Evolutionary conservation across 1,140 invertebrate genomes (phyloP).

Genomic region (Trichomalopsis sarcophagae): DNA sequence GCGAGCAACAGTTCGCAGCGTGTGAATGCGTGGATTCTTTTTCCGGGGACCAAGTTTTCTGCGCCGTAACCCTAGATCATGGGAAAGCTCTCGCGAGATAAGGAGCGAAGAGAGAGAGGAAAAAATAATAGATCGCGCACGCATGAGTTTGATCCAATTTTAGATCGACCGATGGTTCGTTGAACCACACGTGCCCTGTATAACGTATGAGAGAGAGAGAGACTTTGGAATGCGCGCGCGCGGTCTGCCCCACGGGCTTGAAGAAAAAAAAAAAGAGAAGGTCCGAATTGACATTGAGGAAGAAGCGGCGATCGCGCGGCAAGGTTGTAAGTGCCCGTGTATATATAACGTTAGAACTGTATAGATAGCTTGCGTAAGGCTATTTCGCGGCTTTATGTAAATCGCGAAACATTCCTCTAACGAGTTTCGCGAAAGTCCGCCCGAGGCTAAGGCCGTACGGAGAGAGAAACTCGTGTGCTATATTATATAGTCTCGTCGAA

Average conservation of each 20-base stretch:
- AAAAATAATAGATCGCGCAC: neutral
- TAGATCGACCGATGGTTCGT: neutral
- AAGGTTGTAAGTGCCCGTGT: neutral
- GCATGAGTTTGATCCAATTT: neutral
- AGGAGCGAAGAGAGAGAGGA: neutral
- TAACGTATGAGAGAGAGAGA: too few relatives aligned
- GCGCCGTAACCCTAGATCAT: neutral
- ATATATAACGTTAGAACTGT: too few relatives aligned
- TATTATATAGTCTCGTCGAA: conserved; percentile 4
- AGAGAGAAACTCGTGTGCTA: neutral
- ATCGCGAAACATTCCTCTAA: neutral
- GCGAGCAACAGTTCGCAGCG: conserved; percentile 5
- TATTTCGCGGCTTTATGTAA: conserved; percentile 1
- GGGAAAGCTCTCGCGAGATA: neutral
- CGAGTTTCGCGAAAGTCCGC: neutral
- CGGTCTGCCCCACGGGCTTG: neutral
- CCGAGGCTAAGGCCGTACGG: neutral
- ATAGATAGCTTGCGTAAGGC: neutral
- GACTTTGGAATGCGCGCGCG: neutral
- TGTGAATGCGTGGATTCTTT: conserved; percentile 2
- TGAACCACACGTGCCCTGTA: neutral
- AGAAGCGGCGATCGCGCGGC: neutral
- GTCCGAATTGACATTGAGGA: neutral
- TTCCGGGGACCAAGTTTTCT: neutral
- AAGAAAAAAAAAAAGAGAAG: neutral